Evolutionary conservation across 2,113 vertebrate genomes (phyloP), one percentile per base, ranked within the genome.

Genomic region (Tragelaphus imberbis): DNA sequence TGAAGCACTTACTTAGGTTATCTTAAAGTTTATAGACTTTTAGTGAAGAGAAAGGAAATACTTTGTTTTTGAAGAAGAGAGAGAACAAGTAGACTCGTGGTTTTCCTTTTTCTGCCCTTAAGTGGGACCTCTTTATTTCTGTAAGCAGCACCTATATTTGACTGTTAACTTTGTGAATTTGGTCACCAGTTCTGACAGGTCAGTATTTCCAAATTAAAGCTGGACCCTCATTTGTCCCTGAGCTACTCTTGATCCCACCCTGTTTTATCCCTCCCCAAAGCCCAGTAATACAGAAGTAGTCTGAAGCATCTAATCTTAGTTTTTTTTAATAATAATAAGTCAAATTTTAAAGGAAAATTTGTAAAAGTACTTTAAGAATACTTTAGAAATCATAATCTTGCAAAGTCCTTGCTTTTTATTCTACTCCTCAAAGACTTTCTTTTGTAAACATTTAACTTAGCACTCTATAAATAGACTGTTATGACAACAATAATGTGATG

Each of bases 311-410:
- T 92, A 68, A 71, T 47, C 63, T 79, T 97, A 44, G 27, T 63
- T 68, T 55, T 90, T 92, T 94, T 84, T 14, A 44, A 27, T 77
- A 33, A 58, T 97, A 95, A 68, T 84, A 88, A 90, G 65, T 95
- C 33, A 90, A n/a, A 88, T 97, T 96, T 89, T 81, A 87, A 88
- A 81, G 51, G 58, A 95, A 84, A 84, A 51, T n/a, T 88, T 90
- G n/a, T 49, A 49, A 88, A 82, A 44, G 80, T 87, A 59, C 28
- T 68, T 88, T 55, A 88, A 79, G 51, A 94, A 23, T 95, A 53
- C 49, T 81, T 63, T 88, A 88, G 84, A 94, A 94, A 33, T 96
- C 77, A 96, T 80, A 93, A 77, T 55, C 40, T 95, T 92, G 51
- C 7, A 96, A 71, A 92, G 40, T 7, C 16, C 15, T 86, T 91